Evolutionary conservation across 2,797 vertebrate genomes (phyloP).

Genomic region (Aselliscus stoliczkanus): DNA sequence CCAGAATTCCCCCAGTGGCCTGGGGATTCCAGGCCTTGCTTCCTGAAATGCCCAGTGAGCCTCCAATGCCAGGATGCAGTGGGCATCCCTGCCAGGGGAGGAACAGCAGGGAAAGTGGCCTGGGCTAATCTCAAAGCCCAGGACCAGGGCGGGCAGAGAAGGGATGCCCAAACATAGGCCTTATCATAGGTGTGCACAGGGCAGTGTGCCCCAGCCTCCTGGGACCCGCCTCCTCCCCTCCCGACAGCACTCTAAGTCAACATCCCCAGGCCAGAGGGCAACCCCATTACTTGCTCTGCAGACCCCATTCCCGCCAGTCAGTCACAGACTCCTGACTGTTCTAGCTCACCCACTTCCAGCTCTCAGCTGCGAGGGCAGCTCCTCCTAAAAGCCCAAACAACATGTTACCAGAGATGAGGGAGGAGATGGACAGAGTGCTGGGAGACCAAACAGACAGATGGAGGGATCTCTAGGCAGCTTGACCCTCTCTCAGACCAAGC

Average conservation of each 20-base stretch:
- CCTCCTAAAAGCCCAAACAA: not conserved
- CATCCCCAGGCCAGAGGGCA: not conserved
- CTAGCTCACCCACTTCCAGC: not conserved
- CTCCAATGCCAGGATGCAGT: not conserved
- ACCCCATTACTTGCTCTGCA: not conserved
- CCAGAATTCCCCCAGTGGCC: not conserved
- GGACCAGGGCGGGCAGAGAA: accelerated
- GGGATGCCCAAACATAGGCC: not conserved
- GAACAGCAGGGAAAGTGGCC: not conserved
- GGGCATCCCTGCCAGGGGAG: not conserved
- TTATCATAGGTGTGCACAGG: not conserved
- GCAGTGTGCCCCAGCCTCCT: not conserved
- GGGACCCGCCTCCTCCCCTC: not conserved
- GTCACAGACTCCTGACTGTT: not conserved
- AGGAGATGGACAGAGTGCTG: too few species aligned
- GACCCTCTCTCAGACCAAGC: not conserved
- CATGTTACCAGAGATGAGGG: not conserved
- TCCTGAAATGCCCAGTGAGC: accelerated
- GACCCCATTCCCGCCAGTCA: too few species aligned
- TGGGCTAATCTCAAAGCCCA: not conserved
- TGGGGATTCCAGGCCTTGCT: not conserved
- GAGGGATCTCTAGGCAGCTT: not conserved
- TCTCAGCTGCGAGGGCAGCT: not conserved
- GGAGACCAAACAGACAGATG: not conserved
- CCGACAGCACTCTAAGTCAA: not conserved